These are phyloP conservation scores for Rhopilema esculentum DNA, from an alignment of 30 jellyfish, hydroid and myxozoan genomes.

Conservation along the genomic window DNA sequence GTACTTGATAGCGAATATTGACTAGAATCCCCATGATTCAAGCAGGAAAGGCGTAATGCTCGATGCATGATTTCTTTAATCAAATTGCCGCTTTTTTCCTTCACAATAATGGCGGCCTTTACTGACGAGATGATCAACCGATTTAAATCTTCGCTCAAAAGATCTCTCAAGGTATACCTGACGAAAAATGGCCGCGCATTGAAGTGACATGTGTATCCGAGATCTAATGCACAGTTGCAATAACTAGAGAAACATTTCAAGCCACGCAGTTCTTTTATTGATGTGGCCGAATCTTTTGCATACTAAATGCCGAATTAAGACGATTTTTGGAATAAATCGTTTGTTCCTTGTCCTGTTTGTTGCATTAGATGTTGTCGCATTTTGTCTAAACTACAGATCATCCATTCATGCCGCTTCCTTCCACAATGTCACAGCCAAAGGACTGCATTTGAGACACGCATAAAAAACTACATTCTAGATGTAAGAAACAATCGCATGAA, in stretches of 20 bases:
- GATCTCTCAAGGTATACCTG: neutral
- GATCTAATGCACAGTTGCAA: neutral
- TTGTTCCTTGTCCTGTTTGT: neutral
- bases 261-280: neutral
- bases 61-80: neutral
- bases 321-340: slow-evolving; percentile 22
- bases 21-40: neutral
- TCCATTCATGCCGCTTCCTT: neutral
- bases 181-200: neutral
- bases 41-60: neutral
- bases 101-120: neutral
- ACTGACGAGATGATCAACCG: neutral
- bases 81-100: neutral
- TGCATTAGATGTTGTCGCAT: neutral
- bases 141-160: neutral
- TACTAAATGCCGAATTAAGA: slow-evolving; percentile 13
- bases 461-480: too few species aligned
- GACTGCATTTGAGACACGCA: neutral
- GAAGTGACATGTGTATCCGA: neutral
- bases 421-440: neutral
- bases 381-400: neutral
- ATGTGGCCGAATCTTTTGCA: slow-evolving; percentile 13
- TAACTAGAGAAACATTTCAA: neutral
- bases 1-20: neutral
- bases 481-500: too few species aligned